Percentiles rank a stretch among this genome's conserved stretches.
phyloP scores from a whole-genome alignment of 2,888 invertebrate species.

The Aspidiotus destructor region DNA sequence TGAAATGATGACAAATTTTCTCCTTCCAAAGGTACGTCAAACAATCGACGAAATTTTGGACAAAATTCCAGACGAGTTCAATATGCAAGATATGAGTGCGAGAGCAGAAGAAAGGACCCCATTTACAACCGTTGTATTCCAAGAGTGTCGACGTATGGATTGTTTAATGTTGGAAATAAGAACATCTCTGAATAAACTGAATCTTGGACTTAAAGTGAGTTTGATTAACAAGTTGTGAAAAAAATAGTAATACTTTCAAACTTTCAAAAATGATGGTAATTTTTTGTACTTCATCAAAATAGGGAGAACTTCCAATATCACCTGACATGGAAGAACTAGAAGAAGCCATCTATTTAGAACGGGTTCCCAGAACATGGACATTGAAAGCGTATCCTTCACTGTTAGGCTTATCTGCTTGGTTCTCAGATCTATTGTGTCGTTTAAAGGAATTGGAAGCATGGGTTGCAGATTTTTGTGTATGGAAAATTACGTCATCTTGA shows the following conservation, averaged over 20 bases:
- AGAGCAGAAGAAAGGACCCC: conserved; percentile 84
- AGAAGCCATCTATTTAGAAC: conserved; percentile 76
- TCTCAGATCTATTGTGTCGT: conserved; percentile 69
- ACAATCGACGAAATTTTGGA: conserved; percentile 78
- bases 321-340: conserved; percentile 82
- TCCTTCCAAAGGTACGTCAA: conserved; percentile 50
- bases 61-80: conserved; percentile 80
- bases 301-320: conserved; percentile 89
- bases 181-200: conserved; percentile 71
- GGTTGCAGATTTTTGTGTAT: conserved; percentile 72
- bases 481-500: conserved; percentile 33
- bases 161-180: conserved; percentile 69
- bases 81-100: conserved; percentile 71
- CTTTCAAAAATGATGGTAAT: background rate
- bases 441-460: conserved; percentile 74
- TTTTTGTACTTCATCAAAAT: background rate
- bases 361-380: conserved; percentile 78
- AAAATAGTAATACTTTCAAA: background rate
- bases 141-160: conserved; percentile 95
- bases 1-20: too few species aligned
- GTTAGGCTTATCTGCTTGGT: conserved; percentile 73
- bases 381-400: conserved; percentile 81
- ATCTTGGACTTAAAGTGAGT: conserved; percentile 73
- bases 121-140: conserved; percentile 80
- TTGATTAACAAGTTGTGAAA: background rate